Evolutionary conservation across 2,113 vertebrate species (phyloP).

Genomic region (Macroglossus sobrinus): DNA sequence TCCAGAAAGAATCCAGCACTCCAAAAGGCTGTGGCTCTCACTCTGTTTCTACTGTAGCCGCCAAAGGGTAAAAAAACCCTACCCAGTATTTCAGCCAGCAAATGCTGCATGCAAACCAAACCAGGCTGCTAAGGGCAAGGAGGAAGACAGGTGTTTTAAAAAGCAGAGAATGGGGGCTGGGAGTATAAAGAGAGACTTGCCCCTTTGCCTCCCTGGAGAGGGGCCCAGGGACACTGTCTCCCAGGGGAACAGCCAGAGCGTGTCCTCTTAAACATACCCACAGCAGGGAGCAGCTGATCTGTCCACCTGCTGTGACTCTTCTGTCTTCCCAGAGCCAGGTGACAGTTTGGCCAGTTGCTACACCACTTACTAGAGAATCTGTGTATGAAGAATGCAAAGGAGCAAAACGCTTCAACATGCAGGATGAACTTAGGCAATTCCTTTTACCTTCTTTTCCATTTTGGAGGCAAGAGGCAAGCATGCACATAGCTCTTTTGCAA

Average conservation of each 20-base stretch:
- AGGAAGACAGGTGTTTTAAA: not conserved
- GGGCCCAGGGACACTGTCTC: not conserved
- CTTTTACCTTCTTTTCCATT: not conserved
- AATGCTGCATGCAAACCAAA: not conserved
- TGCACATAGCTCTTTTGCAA: not conserved
- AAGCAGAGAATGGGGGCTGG: not conserved
- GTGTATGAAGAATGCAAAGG: not conserved
- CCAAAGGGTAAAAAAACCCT: not conserved
- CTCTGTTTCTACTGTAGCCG: not conserved
- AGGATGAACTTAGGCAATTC: not conserved
- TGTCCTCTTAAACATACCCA: not conserved
- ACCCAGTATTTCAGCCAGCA: not conserved
- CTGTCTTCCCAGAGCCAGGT: not conserved
- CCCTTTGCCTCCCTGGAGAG: not conserved
- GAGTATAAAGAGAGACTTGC: not conserved
- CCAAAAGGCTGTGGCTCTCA: not conserved
- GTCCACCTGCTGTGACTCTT: not conserved
- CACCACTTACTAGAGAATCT: not conserved
- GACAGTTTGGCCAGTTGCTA: not conserved
- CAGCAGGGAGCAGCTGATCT: not conserved
- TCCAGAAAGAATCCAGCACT: not conserved
- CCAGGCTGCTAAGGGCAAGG: not conserved
- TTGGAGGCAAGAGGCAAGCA: not conserved
- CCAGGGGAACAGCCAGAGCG: not conserved
- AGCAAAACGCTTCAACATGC: accelerated